Conservation (phyloP, 2,888 invertebrate genomes). For the Chelonus formosanus region DNA sequence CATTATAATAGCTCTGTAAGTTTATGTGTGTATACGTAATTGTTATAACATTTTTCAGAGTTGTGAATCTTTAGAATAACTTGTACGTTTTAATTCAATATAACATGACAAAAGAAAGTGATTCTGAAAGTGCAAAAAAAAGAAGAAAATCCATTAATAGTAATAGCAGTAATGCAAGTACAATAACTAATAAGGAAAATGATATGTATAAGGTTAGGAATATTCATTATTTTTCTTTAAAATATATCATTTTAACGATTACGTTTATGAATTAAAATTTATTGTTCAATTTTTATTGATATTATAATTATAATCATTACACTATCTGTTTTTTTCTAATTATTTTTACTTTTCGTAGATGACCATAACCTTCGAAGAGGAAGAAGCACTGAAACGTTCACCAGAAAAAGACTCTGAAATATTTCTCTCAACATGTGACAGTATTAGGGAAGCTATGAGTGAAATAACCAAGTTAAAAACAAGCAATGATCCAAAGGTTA, state of each 20-base stretch:
- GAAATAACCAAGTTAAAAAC: slow-evolving; percentile 76
- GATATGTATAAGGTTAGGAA: slow-evolving; percentile 56
- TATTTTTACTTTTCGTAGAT: slow-evolving; percentile 64
- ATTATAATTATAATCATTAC: neutral
- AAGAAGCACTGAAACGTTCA: slow-evolving; percentile 74
- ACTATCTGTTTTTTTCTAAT: slow-evolving; percentile 43
- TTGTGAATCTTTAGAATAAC: too few relatives aligned
- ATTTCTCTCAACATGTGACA: slow-evolving; percentile 76
- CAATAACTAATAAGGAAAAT: slow-evolving; percentile 49
- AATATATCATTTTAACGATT: neutral
- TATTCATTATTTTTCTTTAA: neutral
- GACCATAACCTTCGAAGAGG: slow-evolving; percentile 78
- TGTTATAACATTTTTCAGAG: too few relatives aligned
- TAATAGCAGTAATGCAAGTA: slow-evolving; percentile 31
- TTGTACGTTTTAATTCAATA: neutral
- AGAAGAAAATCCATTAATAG: slow-evolving; percentile 47
- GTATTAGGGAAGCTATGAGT: slow-evolving; percentile 74
- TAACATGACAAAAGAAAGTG: slow-evolving; percentile 57
- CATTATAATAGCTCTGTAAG: too few relatives aligned
- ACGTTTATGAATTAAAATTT: neutral
- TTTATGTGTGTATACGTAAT: too few relatives aligned
- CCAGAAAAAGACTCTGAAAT: slow-evolving; percentile 75
- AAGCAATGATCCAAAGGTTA: slow-evolving; percentile 69
- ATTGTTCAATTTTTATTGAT: slow-evolving; percentile 11
- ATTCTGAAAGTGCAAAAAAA: slow-evolving; percentile 53